A percentile compares a stretch with the other conserved stretches of the same genome.
Evolutionary conservation across 2,113 vertebrate genomes (phyloP).

Genomic region (Anguilla rostrata): DNA sequence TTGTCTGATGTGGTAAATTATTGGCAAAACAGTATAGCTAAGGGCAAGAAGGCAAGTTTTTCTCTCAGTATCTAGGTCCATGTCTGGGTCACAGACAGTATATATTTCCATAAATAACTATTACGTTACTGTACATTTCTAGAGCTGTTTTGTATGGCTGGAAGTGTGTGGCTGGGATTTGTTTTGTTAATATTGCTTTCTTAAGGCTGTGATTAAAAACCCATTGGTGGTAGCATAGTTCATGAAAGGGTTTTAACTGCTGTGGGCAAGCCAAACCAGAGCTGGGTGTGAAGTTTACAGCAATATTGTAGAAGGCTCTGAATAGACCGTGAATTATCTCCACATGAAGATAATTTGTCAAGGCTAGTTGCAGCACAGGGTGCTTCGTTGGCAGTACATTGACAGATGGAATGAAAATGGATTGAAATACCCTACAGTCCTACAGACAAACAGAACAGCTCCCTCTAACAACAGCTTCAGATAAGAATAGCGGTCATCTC

Average conservation of each 20-base stretch:
- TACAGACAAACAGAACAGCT: not conserved
- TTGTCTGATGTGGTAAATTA: not conserved
- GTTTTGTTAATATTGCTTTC: conserved; percentile 29
- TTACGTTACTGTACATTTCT: not conserved
- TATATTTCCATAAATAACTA: not conserved
- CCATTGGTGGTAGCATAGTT: conserved; percentile 16
- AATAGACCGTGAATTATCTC: not conserved
- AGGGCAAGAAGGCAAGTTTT: not conserved
- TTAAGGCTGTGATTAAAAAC: conserved; percentile 33
- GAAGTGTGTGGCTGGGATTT: conserved; percentile 14
- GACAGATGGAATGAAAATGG: not conserved
- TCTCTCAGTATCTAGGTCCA: not conserved
- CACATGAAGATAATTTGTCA: not conserved
- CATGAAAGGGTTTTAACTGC: conserved; percentile 28
- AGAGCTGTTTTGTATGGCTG: not conserved
- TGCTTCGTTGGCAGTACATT: conserved; percentile 25
- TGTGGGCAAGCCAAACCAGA: not conserved
- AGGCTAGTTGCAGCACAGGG: conserved; percentile 11
- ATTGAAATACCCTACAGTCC: not conserved
- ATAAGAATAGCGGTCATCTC: not conserved
- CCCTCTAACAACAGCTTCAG: not conserved
- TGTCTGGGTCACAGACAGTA: not conserved
- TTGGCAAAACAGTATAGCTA: not conserved
- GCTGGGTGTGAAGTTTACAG: not conserved
- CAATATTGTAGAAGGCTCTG: not conserved